These are phyloP conservation scores for Arrhamphus sclerolepis DNA, from an alignment of 2,797 vertebrate genomes.

Conservation along the genomic window DNA sequence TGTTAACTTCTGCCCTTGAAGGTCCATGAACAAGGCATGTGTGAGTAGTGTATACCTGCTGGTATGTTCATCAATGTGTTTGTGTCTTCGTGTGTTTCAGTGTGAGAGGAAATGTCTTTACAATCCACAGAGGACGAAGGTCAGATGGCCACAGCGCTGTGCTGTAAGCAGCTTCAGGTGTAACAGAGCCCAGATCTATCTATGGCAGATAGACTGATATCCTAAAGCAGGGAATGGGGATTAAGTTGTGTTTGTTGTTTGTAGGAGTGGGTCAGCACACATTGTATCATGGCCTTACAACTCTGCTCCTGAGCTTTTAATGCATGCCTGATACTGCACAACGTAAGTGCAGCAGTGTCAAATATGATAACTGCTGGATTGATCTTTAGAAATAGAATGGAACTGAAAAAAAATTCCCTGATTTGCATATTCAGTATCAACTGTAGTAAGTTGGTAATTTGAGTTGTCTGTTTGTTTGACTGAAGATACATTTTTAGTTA, in stretches of 20 bases:
- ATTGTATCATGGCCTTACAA: constrained; percentile 1
- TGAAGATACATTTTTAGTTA: too few species aligned
- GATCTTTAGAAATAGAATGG: neutral
- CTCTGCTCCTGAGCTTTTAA: constrained; percentile 12
- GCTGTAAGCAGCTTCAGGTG: constrained; percentile 61
- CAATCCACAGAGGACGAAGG: constrained; percentile 57
- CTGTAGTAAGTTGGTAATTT: too few species aligned
- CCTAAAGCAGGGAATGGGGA: constrained; percentile 16
- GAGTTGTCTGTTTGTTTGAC: too few species aligned
- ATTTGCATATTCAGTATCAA: too few species aligned
- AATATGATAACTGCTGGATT: neutral
- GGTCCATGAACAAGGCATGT: neutral
- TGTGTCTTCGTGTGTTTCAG: constrained; percentile 23
- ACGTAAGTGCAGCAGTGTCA: neutral
- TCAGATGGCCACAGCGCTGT: constrained; percentile 39
- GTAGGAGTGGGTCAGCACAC: constrained; percentile 25
- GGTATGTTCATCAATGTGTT: neutral
- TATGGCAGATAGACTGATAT: constrained; percentile 24
- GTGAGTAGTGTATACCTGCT: neutral
- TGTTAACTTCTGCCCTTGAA: constrained; percentile 6
- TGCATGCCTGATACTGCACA: constrained; percentile 2
- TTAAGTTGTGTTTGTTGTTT: constrained; percentile 38
- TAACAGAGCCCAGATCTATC: constrained; percentile 17
- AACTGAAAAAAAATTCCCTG: neutral
- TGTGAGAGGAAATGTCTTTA: constrained; percentile 41